These are phyloP conservation scores for Hiodon alosoides DNA, from an alignment of 2,113 vertebrate genomes.

Conservation along the genomic window DNA sequence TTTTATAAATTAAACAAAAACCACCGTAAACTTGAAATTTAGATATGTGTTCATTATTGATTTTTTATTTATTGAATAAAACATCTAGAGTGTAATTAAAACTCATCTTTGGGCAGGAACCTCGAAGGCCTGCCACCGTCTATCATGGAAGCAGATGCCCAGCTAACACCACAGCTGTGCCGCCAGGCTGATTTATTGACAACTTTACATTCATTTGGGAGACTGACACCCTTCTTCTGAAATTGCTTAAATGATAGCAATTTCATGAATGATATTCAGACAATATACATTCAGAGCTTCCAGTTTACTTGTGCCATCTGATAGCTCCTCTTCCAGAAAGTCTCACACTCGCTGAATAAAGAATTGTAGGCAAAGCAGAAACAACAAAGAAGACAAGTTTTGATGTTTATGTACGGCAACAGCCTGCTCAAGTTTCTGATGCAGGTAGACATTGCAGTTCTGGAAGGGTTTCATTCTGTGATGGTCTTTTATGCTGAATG, in stretches of 20 bases:
- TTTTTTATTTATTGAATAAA: slow-evolving; percentile 1
- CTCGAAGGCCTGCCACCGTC: neutral
- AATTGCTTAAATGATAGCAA: neutral
- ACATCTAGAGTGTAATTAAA: neutral
- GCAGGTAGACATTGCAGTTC: neutral
- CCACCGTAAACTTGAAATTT: slow-evolving; percentile 6
- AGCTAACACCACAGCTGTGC: neutral
- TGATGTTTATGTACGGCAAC: neutral
- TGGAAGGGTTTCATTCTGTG: neutral
- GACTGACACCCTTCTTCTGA: neutral
- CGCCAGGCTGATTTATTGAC: neutral
- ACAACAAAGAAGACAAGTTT: neutral
- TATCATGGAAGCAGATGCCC: neutral
- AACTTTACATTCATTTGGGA: neutral
- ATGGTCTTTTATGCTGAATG: neutral
- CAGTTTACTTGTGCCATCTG: neutral
- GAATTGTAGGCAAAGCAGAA: neutral
- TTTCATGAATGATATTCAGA: neutral
- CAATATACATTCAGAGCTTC: neutral
- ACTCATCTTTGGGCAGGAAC: neutral
- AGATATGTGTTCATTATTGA: neutral
- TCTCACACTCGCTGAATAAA: neutral
- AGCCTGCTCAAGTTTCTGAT: neutral
- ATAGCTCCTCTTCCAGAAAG: neutral
- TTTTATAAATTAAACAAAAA: neutral